Percentiles rank a stretch among this genome's conserved stretches.
Evolutionary conservation across 2,888 invertebrate genomes (phyloP).

Genomic region (Diaphora mendica): DNA sequence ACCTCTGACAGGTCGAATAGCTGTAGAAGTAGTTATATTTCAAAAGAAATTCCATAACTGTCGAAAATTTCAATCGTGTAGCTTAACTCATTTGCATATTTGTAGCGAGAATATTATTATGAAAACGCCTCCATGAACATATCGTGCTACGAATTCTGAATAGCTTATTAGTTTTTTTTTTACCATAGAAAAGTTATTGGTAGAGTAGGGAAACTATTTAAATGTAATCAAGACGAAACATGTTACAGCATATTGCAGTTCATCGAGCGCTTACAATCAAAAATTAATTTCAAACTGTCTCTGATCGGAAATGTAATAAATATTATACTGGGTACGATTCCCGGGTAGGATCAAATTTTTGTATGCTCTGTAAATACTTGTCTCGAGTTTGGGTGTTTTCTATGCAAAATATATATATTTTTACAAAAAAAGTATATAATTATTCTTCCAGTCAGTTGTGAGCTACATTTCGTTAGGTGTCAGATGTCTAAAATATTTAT

Average conservation of each 20-base stretch:
- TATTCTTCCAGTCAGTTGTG: too few species aligned
- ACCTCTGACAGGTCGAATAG: not conserved
- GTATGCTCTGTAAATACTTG: too few species aligned
- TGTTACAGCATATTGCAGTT: not conserved
- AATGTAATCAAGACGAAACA: not conserved
- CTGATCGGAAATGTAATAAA: not conserved
- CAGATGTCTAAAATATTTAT: too few species aligned
- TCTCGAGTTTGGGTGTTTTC: too few species aligned
- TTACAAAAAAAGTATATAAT: too few species aligned
- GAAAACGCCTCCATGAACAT: constrained; percentile 31
- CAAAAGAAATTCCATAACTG: constrained; percentile 10
- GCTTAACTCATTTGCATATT: constrained; percentile 43
- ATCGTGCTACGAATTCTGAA: constrained; percentile 34
- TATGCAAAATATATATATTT: too few species aligned
- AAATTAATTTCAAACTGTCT: not conserved
- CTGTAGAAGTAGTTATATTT: not conserved
- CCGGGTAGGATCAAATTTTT: too few species aligned
- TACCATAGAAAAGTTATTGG: constrained; percentile 1
- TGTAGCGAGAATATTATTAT: constrained; percentile 47
- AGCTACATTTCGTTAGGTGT: too few species aligned
- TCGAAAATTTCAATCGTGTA: constrained; percentile 20
- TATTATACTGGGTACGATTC: too few species aligned
- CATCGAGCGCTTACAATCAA: not conserved
- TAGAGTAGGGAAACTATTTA: not conserved
- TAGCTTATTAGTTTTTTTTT: constrained; percentile 23